phyloP scores from a whole-genome alignment of 2,888 invertebrate genomes.

The Mythimna impura region DNA sequence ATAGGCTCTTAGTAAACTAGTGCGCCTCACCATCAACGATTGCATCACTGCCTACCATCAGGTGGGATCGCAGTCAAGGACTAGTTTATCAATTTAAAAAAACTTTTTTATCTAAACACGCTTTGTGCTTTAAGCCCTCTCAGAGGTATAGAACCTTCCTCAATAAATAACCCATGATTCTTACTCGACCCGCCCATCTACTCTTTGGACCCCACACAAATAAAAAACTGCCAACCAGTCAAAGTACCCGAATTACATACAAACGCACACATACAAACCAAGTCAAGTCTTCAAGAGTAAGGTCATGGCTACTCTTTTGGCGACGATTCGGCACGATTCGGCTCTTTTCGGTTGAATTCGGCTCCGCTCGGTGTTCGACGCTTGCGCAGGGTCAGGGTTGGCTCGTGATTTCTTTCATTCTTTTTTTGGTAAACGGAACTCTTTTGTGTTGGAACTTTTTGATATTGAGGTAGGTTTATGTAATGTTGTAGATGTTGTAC shows the following conservation, averaged over 20 bases:
- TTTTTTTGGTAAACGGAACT: constrained; percentile 49
- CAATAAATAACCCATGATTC: not conserved
- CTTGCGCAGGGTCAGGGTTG: constrained; percentile 78
- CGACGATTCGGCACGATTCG: constrained; percentile 72
- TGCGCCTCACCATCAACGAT: too few relatives aligned
- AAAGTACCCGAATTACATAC: constrained; percentile 85
- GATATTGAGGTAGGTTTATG: constrained; percentile 63
- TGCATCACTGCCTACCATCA: too few relatives aligned
- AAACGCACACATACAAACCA: constrained; percentile 70
- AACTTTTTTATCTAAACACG: not conserved
- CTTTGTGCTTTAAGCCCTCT: not conserved
- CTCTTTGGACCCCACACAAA: constrained; percentile 75
- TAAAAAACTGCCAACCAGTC: constrained; percentile 68
- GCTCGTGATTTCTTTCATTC: constrained; percentile 71
- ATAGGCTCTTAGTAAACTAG: too few relatives aligned
- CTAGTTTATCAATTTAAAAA: too few relatives aligned
- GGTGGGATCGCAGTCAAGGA: too few relatives aligned
- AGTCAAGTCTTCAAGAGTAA: constrained; percentile 79
- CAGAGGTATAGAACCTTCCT: constrained; percentile 14
- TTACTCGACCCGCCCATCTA: constrained; percentile 44
- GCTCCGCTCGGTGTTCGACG: constrained; percentile 78
- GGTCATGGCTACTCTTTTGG: constrained; percentile 86
- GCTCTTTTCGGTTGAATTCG: constrained; percentile 79
- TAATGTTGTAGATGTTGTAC: constrained; percentile 43
- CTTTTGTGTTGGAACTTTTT: constrained; percentile 60